Evolutionary conservation across 2,113 vertebrate species (phyloP), one percentile per base, ranked within the genome.

Genomic region (Engraulis encrasicolus): DNA sequence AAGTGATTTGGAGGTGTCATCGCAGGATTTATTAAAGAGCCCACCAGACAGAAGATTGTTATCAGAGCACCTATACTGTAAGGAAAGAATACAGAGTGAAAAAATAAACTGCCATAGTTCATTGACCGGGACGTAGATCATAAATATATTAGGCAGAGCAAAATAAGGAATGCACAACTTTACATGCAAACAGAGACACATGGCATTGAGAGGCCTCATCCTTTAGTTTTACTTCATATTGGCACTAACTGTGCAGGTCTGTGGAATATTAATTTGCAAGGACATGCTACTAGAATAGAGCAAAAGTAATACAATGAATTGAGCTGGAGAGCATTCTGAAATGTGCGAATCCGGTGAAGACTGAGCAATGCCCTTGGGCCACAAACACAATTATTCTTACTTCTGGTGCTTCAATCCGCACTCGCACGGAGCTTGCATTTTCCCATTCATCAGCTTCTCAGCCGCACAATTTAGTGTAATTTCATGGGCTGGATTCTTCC

Each of bases 381-480:
- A 84, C 6, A 74, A 88, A 85, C 81, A 78, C 31, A 89, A 85
- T 78, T 88, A 89, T 86, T 45, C 83, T 81, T 38, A 84, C 14
- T 82, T 86, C 84, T 85, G 80, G 50, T 50, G 17, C 36, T 84
- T 2, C 80, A 88, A 87, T 48, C 50, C 34, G 52, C 86, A 81
- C 38, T 31, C 7, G 54, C 71, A n/a, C 78, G 50, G 27, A 82
- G 50, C 54, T 81, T 4, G 0, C 7, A 23, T 83, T 90, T 87
- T 87, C 78, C 34, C 19, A 38, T 85, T 86, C 52, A 86, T 88
- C 78, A 85, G 36, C 80, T 45, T 50, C 71, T 78, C n/a, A 80
- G 81, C 49, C 37, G 74, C 20, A 38, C 23, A 85, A 83, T 87
- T 89, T 89, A 81, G 52, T 85, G 80, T 83, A 85, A 89, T 89